phyloP scores from a whole-genome alignment of 2,113 vertebrate genomes.

The Chaetops frenatus region DNA sequence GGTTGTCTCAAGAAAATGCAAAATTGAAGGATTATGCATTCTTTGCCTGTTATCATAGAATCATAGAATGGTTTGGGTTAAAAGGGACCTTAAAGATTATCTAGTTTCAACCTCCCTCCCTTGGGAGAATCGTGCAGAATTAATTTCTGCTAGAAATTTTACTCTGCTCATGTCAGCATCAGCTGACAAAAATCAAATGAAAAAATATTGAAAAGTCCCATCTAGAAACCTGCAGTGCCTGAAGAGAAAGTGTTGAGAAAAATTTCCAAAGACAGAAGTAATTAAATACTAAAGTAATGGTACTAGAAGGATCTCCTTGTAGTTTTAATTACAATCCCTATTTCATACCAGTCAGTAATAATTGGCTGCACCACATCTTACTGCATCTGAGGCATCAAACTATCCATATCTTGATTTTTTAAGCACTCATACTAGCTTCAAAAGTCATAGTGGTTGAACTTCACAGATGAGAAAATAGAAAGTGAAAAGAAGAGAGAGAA shows the following conservation, averaged over 20 bases:
- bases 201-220: neutral
- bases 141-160: neutral
- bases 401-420: neutral
- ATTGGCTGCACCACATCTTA: neutral
- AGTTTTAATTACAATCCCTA: neutral
- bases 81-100: neutral
- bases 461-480: neutral
- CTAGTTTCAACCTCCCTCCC: neutral
- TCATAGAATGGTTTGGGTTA: neutral
- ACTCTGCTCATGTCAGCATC: neutral
- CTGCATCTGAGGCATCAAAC: neutral
- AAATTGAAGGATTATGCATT: neutral
- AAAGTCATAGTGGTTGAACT: neutral
- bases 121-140: too few relatives aligned
- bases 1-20: neutral
- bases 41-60: neutral
- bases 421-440: neutral
- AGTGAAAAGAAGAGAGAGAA: constrained; percentile 9
- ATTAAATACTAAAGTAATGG: neutral
- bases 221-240: neutral
- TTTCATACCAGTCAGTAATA: neutral
- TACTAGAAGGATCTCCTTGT: neutral
- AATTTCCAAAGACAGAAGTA: neutral
- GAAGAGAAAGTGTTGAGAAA: neutral
- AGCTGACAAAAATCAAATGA: neutral